Conservation (phyloP, 2,888 invertebrate genomes). For the Folsomia manolachei region DNA sequence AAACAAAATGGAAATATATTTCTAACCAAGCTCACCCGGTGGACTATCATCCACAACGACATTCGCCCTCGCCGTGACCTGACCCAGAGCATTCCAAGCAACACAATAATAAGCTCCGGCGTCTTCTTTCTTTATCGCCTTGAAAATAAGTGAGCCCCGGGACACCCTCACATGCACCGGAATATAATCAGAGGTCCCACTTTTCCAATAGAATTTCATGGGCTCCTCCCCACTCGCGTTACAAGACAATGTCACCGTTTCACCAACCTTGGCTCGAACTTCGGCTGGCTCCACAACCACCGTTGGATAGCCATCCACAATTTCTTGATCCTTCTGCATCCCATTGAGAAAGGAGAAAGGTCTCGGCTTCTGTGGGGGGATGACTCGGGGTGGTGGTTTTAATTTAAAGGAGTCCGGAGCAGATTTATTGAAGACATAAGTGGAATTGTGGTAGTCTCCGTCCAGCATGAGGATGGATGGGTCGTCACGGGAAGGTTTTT, state of each 20-base stretch:
- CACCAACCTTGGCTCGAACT: conserved; percentile 32
- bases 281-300: conserved; percentile 25
- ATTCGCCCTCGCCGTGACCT: conserved; percentile 29
- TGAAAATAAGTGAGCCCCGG: conserved; percentile 35
- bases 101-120: conserved; percentile 37
- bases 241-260: conserved; percentile 35
- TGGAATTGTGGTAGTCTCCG: not conserved
- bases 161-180: conserved; percentile 37
- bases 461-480: not conserved
- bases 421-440: not conserved
- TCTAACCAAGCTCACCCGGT: not conserved
- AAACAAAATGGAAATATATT: too few species aligned
- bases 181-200: conserved; percentile 34
- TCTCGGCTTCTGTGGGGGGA: not conserved
- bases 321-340: not conserved
- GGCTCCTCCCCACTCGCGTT: conserved; percentile 38
- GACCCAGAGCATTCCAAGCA: conserved; percentile 38
- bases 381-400: not conserved
- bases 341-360: not conserved
- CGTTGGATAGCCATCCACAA: conserved; percentile 26
- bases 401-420: not conserved
- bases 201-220: conserved; percentile 43
- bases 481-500: not conserved
- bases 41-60: conserved; percentile 11
- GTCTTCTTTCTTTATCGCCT: conserved; percentile 29